Evolutionary conservation across 2,113 vertebrate species (phyloP).

Genomic region (Bufo bufo): DNA sequence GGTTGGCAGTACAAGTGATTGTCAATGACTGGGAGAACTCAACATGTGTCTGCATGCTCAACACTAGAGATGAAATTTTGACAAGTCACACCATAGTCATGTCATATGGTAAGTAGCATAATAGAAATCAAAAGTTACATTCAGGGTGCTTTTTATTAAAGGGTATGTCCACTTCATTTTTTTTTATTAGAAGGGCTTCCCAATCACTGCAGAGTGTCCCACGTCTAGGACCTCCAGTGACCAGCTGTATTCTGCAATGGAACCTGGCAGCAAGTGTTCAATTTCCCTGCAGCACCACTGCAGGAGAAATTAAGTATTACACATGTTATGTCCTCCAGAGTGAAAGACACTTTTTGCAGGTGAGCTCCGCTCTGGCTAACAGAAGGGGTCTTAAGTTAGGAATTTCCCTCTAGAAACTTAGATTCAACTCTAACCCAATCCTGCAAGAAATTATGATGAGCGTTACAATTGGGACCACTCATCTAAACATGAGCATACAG

Average conservation of each 20-base stretch:
- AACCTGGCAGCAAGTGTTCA: background rate
- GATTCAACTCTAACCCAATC: too few species aligned
- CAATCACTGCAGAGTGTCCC: background rate
- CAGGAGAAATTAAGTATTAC: background rate
- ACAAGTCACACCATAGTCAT: background rate
- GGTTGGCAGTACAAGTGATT: background rate
- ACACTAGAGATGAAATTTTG: rapidly evolving
- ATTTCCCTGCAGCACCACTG: background rate
- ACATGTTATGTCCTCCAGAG: too few species aligned
- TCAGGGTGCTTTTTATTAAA: background rate
- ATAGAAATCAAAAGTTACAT: background rate
- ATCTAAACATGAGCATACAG: too few species aligned
- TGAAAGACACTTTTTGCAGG: too few species aligned
- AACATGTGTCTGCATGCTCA: background rate
- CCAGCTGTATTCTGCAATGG: background rate
- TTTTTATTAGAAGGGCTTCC: background rate
- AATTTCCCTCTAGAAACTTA: too few species aligned
- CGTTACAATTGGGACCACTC: too few species aligned
- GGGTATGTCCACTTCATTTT: background rate
- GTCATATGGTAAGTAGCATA: background rate
- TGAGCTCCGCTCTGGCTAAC: too few species aligned
- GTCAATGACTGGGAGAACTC: constrained; percentile 10
- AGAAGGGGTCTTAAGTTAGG: too few species aligned
- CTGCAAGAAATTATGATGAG: too few species aligned
- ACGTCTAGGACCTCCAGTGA: background rate